Conservation (phyloP, 2,888 invertebrate genomes). For the Theretra japonica region DNA sequence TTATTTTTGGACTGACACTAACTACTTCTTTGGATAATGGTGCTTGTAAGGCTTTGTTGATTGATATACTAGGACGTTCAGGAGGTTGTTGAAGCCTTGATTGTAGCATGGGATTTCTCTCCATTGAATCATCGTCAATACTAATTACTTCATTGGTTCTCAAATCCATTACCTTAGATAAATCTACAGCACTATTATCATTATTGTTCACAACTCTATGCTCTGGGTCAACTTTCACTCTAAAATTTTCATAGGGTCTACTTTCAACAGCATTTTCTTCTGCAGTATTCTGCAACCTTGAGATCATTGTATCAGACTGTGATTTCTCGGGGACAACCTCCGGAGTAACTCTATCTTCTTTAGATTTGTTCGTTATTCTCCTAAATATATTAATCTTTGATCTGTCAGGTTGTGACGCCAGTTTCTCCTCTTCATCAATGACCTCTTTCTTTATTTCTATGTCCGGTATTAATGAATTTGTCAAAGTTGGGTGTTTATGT, state of each 20-base stretch:
- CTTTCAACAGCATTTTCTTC: conserved; percentile 61
- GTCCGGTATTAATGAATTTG: conserved; percentile 66
- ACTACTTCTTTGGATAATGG: conserved; percentile 81
- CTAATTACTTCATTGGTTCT: conserved; percentile 80
- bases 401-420: conserved; percentile 92
- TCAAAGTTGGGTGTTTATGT: conserved; percentile 60
- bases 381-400: conserved; percentile 95
- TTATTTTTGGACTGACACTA: conserved; percentile 84
- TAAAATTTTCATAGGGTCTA: conserved; percentile 60
- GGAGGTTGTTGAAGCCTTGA: conserved; percentile 55
- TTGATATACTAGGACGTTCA: conserved; percentile 69
- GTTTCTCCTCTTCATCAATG: conserved; percentile 83
- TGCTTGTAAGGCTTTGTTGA: conserved; percentile 76
- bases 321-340: conserved; percentile 74
- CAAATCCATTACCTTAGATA: conserved; percentile 79
- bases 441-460: conserved; percentile 82
- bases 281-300: conserved; percentile 73
- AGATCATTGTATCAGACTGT: conserved; percentile 75
- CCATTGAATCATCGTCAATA: conserved; percentile 79
- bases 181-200: conserved; percentile 80
- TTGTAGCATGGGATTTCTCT: conserved; percentile 59
- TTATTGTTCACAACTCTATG: conserved; percentile 76
- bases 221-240: conserved; percentile 65
- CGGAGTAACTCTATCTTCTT: conserved; percentile 83
- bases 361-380: conserved; percentile 91